These are phyloP conservation scores for Tetramorium alpestre DNA, from an alignment of 1,140 invertebrate genomes.

Conservation along the genomic window DNA sequence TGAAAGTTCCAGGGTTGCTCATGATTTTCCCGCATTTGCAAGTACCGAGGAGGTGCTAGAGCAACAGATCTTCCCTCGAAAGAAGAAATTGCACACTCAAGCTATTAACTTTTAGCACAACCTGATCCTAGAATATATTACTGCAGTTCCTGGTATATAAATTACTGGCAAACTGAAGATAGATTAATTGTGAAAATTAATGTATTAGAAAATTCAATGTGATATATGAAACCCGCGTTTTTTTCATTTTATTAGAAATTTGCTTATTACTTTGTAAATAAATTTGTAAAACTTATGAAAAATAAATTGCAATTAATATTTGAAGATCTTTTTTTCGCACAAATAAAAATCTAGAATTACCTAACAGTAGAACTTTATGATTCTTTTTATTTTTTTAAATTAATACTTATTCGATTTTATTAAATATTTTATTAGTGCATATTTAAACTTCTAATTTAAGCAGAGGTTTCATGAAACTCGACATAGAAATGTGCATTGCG, in stretches of 20 bases:
- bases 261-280: neutral
- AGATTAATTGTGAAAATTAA: constrained; percentile 12
- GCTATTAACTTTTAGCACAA: constrained; percentile 17
- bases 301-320: neutral
- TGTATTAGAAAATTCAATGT: neutral
- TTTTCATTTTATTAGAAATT: neutral
- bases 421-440: neutral
- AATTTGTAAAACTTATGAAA: neutral
- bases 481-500: neutral
- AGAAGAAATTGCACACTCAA: constrained; percentile 8
- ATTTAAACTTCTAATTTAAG: constrained; percentile 3
- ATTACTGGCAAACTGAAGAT: neutral
- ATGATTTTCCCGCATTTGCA: constrained; percentile 44
- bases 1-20: constrained; percentile 59
- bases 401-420: neutral
- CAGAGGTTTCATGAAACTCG: neutral
- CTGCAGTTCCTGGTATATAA: neutral
- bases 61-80: neutral
- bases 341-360: neutral
- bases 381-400: no score
- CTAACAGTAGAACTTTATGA: no score
- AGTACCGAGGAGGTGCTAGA: neutral
- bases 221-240: neutral
- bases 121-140: neutral
- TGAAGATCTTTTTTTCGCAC: neutral